Base-by-base conservation (phyloP, 2,797 vertebrate species). In the Lepilemur septentrionalis region DNA sequence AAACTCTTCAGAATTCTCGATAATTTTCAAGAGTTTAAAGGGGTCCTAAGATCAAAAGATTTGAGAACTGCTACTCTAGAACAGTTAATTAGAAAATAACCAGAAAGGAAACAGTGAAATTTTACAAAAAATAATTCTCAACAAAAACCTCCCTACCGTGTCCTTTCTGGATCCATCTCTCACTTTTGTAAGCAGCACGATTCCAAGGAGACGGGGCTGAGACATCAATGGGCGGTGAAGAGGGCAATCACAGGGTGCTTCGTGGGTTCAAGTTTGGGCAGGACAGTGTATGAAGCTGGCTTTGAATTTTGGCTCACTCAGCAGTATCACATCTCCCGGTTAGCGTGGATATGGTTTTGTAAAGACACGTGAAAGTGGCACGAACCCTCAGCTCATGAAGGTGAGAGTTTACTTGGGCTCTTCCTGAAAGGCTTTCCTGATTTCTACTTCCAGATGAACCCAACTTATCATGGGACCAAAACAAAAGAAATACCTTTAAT, bases 351-450 rank as follows among this genome's bases (percentile, higher is more conserved):
- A 13, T 59, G 32, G 25, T 7, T 57, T 48, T 43, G 69, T 35
- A 14, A 95, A 87, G 35, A 32, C 28, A 35, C 12, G 12, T 4
- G 46, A 46, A 90, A 87, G 14, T 75, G 43, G 23, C 20, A 15
- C 0, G 32, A 83, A 86, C 15, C 55, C 30, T 46, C 8, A 14
- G 59, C 28, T 93, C 63, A 61, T 14, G 70, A 73, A 55, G 70
- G 28, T 13, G 43, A 72, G 9, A 83, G 46, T 92, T 91, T 43
- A 83, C 25, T 5, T 63, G 43, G 61, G 28, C n/a, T 59, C 67
- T 95, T 89, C 63, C 52, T 85, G 72, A 67, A 67, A 76, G 50
- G 63, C 50, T 67, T 93, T 69, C 43, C 46, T 67, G 81, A 90
- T 43, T 70, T 90, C 52, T 61, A n/a, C 52, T 85, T 81, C 25